phyloP scores from a whole-genome alignment of 2,797 vertebrate species.

The Coilia nasus region DNA sequence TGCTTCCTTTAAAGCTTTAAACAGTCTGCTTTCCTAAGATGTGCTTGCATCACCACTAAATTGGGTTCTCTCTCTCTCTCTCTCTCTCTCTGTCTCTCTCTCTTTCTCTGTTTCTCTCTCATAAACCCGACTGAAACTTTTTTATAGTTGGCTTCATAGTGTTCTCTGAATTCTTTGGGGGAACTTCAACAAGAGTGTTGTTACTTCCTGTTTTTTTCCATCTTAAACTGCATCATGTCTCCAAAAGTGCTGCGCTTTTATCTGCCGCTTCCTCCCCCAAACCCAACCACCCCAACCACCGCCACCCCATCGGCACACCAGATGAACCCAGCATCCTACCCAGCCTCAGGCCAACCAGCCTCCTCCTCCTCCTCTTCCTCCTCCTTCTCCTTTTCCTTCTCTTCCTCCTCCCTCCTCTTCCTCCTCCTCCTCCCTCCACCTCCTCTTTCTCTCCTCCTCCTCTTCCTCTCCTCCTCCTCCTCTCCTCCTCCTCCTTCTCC shows the following conservation, averaged over 20 bases:
- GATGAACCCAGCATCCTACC: slow-evolving; percentile 1
- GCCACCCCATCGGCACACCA: neutral
- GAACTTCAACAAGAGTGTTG: neutral
- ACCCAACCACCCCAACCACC: neutral
- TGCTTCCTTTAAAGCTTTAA: neutral
- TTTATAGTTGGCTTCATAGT: neutral
- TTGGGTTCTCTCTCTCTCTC: neutral
- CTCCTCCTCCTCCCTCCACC: neutral
- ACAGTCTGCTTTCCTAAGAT: neutral
- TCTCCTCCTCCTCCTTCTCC: neutral
- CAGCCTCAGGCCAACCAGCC: neutral
- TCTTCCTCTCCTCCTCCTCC: no score
- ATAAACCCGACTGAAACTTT: neutral
- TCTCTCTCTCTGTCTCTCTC: neutral
- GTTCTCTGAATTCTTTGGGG: neutral
- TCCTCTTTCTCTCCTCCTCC: no score
- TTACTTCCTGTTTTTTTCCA: neutral
- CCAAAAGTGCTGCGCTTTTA: neutral
- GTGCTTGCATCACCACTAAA: neutral
- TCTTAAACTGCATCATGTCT: neutral
- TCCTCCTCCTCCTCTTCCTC: neutral
- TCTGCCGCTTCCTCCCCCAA: neutral
- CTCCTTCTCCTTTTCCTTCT: neutral
- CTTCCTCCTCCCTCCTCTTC: neutral
- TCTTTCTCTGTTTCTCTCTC: neutral